These are phyloP conservation scores for Ailurus styani DNA, from an alignment of 2,113 vertebrate genomes.

Conservation along the genomic window DNA sequence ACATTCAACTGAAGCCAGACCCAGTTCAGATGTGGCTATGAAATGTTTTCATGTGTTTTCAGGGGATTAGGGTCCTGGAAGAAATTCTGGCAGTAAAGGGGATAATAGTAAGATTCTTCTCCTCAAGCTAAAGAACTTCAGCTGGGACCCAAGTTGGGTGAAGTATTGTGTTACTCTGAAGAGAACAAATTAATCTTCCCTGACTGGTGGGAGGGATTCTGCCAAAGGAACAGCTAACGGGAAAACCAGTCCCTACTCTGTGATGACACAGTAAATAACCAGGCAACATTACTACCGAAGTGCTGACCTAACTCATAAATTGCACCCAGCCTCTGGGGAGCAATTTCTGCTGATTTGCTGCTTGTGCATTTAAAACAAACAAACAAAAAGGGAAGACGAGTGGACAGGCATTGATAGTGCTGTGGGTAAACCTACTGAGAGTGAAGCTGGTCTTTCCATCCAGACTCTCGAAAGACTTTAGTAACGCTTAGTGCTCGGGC, in stretches of 20 bases:
- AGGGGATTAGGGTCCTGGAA: constrained; percentile 39
- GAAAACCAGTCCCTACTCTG: constrained; percentile 66
- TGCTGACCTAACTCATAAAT: constrained; percentile 69
- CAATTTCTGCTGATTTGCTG: constrained; percentile 65
- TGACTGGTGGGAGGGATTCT: constrained; percentile 66
- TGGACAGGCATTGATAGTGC: neutral
- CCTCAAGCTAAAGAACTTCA: constrained; percentile 48
- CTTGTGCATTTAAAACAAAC: constrained; percentile 69
- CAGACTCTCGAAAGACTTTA: neutral
- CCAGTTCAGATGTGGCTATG: neutral
- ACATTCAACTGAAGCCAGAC: neutral
- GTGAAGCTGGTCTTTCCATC: neutral
- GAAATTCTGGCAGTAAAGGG: constrained; percentile 16
- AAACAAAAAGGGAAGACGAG: constrained; percentile 51
- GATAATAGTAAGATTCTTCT: constrained; percentile 33
- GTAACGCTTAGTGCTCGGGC: neutral
- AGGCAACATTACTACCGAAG: constrained; percentile 52
- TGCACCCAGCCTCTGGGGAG: constrained; percentile 50
- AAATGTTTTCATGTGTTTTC: constrained; percentile 29
- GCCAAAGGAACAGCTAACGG: constrained; percentile 63
- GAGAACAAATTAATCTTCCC: constrained; percentile 73
- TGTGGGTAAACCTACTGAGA: neutral
- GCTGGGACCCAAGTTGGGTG: constrained; percentile 37
- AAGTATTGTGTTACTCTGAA: constrained; percentile 66
- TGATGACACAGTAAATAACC: constrained; percentile 73